phyloP scores from a whole-genome alignment of 2,888 invertebrate species.

The Ophraella communa region DNA sequence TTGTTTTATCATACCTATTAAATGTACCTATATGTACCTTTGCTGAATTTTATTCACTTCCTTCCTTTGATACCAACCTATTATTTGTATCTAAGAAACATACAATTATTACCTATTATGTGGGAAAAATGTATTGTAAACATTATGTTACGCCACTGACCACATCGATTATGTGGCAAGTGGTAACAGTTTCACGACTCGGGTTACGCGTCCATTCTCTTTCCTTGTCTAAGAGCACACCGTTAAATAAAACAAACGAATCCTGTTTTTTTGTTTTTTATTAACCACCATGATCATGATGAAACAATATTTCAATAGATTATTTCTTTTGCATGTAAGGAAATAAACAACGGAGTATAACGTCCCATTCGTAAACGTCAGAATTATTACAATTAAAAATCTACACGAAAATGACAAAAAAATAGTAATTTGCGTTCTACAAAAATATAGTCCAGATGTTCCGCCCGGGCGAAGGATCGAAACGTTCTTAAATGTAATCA shows the following conservation, averaged over 20 bases:
- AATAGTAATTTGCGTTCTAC: conserved; percentile 8
- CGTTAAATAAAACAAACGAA: conserved; percentile 14
- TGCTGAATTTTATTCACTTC: too few species aligned
- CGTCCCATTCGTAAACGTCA: conserved; percentile 24
- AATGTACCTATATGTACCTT: too few species aligned
- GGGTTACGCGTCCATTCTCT: too few species aligned
- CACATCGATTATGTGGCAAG: too few species aligned
- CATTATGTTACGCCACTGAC: too few species aligned
- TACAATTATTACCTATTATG: too few species aligned
- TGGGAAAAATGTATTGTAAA: too few species aligned
- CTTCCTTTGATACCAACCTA: too few species aligned
- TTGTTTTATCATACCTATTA: too few species aligned
- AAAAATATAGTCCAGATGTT: conserved; percentile 19
- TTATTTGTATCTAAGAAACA: too few species aligned
- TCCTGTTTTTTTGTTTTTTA: conserved; percentile 37
- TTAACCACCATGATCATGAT: conserved; percentile 40
- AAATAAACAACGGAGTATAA: conserved; percentile 22
- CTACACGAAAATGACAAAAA: conserved; percentile 19
- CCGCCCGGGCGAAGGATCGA: conserved; percentile 30
- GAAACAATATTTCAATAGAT: conserved; percentile 35
- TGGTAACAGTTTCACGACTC: too few species aligned
- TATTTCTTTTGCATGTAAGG: conserved; percentile 27
- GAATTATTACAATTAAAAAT: conserved; percentile 13
- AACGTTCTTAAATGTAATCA: conserved; percentile 30
- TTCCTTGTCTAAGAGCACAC: too few species aligned